Evolutionary conservation across 2,888 invertebrate genomes (phyloP), one percentile per base, ranked within the genome.

Genomic region (Gisinianus flammeolus): DNA sequence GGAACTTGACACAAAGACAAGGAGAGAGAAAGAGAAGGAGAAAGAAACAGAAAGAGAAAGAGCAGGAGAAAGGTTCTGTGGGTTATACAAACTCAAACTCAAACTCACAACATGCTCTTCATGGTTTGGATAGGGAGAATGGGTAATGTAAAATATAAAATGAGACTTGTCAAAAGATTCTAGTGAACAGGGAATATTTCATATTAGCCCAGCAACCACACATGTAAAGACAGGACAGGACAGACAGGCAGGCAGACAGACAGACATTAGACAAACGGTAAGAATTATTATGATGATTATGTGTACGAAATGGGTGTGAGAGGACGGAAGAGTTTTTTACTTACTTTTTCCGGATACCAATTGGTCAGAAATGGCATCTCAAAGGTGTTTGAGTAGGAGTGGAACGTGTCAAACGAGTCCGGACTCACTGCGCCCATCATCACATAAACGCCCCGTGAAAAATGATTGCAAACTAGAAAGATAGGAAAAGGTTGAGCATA

Each of bases 281-380:
- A 1, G 19, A 44, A 44, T 44, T 44, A 44, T 6, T 44, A 44
- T 2, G 12, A 44, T 44, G 12, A 6, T 44, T 44, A 26, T 30
- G 58, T 10, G n/a, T 28, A 54, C 4, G 24, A 52, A 54, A n/a
- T 54, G 10, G 4, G 58, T 62, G 33, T 6, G 31, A 56, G 31
- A 73, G 28, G n/a, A 62, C n/a, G n/a, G 31, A 73, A 73, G 58
- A 52, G n/a, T 62, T 35, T n/a, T n/a, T n/a, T n/a, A 81, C 87
- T 89, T 88, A 93, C 93, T 91, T 95, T 95, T 88, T 96, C 95
- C 0, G 96, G 95, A 86, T 95, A 96, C 94, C 95, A 95, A 19
- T 95, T 95, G 67, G 95, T 95, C 81, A 96, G 92, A 87, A 96
- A 96, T 56, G 96, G 96, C 94, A 96, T 94, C 89, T 96, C 95